Evolutionary conservation across 1,140 invertebrate genomes (phyloP).

Genomic region (Ericerus pela): DNA sequence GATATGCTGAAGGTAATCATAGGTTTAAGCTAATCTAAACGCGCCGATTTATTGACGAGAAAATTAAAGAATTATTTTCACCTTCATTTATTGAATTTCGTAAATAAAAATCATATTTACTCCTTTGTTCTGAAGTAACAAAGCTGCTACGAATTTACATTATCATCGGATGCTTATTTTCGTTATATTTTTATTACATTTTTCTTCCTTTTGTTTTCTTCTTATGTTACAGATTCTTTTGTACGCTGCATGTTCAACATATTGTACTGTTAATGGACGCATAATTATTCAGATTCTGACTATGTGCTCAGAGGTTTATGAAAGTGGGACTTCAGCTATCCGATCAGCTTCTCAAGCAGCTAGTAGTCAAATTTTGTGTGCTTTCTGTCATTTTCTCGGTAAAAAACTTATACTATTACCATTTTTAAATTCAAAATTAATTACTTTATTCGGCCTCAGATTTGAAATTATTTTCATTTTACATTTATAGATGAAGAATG

Average conservation of each 20-base stretch:
- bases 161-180: no score
- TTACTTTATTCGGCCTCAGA: neutral
- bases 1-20: constrained; percentile 48
- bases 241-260: constrained; percentile 61
- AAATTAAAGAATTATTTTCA: no score
- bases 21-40: neutral
- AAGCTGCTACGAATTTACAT: no score
- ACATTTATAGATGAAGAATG: constrained; percentile 51
- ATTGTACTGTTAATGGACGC: constrained; percentile 66
- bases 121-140: no score
- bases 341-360: constrained; percentile 66
- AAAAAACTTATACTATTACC: constrained; percentile 21
- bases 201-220: no score
- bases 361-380: constrained; percentile 61
- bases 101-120: no score
- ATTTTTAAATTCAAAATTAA: no score
- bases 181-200: no score
- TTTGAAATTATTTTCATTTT: constrained; percentile 7
- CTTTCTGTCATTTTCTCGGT: constrained; percentile 66
- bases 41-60: no score
- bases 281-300: constrained; percentile 62
- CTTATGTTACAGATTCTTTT: constrained; percentile 52
- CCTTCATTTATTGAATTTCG: no score
- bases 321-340: constrained; percentile 55
- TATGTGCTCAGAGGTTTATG: constrained; percentile 56